Conservation (phyloP, 2,797 vertebrate species). For the Crax fasciolata region DNA sequence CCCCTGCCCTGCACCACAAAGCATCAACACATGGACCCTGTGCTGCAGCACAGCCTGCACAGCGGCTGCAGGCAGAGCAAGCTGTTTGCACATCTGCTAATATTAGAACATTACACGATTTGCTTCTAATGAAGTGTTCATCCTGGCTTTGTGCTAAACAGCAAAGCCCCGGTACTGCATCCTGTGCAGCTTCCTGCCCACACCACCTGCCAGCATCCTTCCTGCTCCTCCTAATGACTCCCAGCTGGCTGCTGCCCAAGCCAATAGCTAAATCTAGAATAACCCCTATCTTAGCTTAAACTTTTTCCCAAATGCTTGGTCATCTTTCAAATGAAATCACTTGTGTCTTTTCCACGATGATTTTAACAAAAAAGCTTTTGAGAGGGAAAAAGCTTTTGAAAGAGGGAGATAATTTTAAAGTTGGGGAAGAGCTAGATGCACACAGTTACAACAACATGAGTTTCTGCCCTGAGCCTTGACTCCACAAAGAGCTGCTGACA, state of each 20-base stretch:
- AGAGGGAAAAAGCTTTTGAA: too few relatives aligned
- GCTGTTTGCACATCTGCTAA: neutral
- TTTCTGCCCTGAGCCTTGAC: neutral
- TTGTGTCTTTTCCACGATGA: neutral
- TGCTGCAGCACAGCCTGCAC: neutral
- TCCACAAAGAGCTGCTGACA: neutral
- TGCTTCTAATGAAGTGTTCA: neutral
- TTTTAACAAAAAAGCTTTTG: neutral
- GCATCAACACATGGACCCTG: fast-evolving
- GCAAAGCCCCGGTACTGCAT: neutral
- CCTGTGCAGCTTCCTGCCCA: neutral
- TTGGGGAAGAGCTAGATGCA: neutral
- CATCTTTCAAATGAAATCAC: neutral
- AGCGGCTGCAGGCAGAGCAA: neutral
- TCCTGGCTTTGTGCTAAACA: neutral
- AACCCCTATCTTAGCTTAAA: neutral
- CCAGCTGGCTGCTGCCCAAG: neutral
- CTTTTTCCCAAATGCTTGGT: neutral
- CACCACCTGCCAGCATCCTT: neutral
- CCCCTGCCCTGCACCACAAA: neutral
- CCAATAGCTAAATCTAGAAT: neutral
- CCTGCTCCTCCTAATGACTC: neutral
- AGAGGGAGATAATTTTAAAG: neutral
- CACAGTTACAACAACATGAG: neutral
- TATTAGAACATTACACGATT: neutral